phyloP scores from a whole-genome alignment of 2,888 invertebrate species.

The Camponotus fellah region DNA sequence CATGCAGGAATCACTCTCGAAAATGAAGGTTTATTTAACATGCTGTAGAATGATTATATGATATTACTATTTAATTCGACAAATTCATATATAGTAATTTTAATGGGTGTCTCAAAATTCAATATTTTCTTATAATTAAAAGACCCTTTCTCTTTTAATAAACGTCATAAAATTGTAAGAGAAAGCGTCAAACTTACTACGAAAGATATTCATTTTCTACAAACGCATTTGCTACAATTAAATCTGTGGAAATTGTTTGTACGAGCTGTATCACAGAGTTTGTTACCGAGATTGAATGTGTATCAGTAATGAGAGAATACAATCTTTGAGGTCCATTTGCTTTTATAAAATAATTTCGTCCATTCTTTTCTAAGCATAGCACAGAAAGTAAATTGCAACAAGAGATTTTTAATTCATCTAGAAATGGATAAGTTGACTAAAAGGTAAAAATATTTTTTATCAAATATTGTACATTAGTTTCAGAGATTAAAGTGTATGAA shows the following conservation, averaged over 20 bases:
- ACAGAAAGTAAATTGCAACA: slow-evolving; percentile 75
- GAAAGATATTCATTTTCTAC: slow-evolving; percentile 76
- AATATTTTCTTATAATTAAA: not conserved
- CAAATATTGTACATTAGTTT: not conserved
- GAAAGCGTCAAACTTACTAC: slow-evolving; percentile 70
- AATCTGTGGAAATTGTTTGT: slow-evolving; percentile 75
- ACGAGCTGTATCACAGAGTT: slow-evolving; percentile 75
- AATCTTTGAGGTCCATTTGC: slow-evolving; percentile 68
- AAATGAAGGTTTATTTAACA: slow-evolving; percentile 86
- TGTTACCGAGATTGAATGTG: slow-evolving; percentile 74
- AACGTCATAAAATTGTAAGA: slow-evolving; percentile 9
- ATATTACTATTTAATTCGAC: slow-evolving; percentile 3
- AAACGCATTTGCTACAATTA: slow-evolving; percentile 71
- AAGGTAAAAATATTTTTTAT: slow-evolving; percentile 11
- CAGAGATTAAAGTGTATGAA: not conserved
- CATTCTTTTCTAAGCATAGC: slow-evolving; percentile 71
- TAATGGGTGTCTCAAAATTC: not conserved
- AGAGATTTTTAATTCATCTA: slow-evolving; percentile 76
- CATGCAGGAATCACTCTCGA: slow-evolving; percentile 87
- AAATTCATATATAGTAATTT: slow-evolving; percentile 10
- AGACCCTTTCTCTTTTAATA: not conserved
- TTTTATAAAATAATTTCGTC: slow-evolving; percentile 69
- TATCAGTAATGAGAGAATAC: slow-evolving; percentile 70
- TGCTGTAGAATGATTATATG: slow-evolving; percentile 81
- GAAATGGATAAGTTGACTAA: slow-evolving; percentile 60